Evolutionary conservation across 2,888 invertebrate genomes (phyloP).

Genomic region (Dasysyrphus tricinctus): DNA sequence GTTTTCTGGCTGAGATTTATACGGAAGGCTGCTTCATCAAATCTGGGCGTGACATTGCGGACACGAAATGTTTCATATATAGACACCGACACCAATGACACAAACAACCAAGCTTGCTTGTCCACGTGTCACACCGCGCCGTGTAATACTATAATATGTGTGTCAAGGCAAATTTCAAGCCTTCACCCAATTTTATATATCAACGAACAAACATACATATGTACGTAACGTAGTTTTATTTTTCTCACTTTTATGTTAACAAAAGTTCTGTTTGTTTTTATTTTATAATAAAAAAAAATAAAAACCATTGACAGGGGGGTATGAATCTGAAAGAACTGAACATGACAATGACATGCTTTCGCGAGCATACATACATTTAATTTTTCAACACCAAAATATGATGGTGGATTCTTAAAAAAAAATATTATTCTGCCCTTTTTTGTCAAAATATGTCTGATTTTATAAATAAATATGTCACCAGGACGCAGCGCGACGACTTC

Average conservation of each 20-base stretch:
- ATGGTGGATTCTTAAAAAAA: background rate
- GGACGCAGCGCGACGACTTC: conserved; percentile 11
- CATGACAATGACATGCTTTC: conserved; percentile 41
- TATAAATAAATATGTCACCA: conserved; percentile 70
- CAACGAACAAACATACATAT: too few relatives aligned
- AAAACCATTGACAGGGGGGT: conserved; percentile 4
- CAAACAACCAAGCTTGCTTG: conserved; percentile 13
- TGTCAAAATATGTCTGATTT: conserved; percentile 31
- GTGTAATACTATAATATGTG: conserved; percentile 26
- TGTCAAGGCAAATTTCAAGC: conserved; percentile 62
- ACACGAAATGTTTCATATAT: conserved; percentile 45
- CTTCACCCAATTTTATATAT: conserved; percentile 10
- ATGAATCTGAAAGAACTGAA: background rate
- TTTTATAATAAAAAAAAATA: conserved; percentile 13
- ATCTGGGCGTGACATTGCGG: conserved; percentile 57
- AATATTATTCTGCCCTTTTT: background rate
- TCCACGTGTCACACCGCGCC: conserved; percentile 1
- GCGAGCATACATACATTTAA: conserved; percentile 46
- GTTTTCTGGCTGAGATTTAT: conserved; percentile 69
- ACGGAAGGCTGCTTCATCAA: conserved; percentile 66
- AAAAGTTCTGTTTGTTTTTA: conserved; percentile 39
- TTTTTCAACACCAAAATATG: conserved; percentile 48
- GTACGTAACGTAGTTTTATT: background rate
- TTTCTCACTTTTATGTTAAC: conserved; percentile 35
- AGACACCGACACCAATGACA: background rate